A percentile compares a stretch with the other conserved stretches of the same genome.
These are phyloP conservation scores for Ctenopoma kingsleyae DNA, from an alignment of 2,797 vertebrate species.

Conservation along the genomic window DNA sequence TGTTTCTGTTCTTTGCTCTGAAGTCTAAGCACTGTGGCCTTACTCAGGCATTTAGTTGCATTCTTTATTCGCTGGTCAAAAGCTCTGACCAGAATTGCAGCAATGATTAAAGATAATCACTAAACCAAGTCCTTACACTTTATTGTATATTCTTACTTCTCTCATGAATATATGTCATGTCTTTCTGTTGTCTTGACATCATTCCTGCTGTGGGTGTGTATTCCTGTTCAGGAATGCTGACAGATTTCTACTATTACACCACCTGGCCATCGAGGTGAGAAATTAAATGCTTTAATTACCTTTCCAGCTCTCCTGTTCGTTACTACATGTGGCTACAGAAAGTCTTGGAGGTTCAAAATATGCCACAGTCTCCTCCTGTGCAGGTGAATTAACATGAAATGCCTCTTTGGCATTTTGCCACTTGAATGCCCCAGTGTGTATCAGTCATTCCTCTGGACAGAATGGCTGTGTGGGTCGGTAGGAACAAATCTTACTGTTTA, in stretches of 20 bases:
- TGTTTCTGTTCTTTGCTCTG: conserved; percentile 6
- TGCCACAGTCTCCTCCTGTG: not conserved
- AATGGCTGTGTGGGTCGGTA: conserved; percentile 8
- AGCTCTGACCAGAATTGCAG: not conserved
- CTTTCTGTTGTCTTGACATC: conserved; percentile 10
- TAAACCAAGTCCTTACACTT: not conserved
- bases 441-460: conserved; percentile 44
- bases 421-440: conserved; percentile 11
- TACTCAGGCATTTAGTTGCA: not conserved
- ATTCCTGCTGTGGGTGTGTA: not conserved
- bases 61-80: not conserved
- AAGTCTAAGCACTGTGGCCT: not conserved
- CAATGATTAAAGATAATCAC: not conserved
- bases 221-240: conserved; percentile 27
- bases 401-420: conserved; percentile 45
- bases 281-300: conserved; percentile 36
- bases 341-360: conserved; percentile 11
- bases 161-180: not conserved
- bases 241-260: conserved; percentile 28
- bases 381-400: conserved; percentile 41
- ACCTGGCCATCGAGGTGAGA: conserved; percentile 8
- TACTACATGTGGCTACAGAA: conserved; percentile 15
- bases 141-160: not conserved
- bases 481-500: conserved; percentile 48
- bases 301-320: conserved; percentile 8